Percentiles rank a stretch among this genome's conserved stretches.
These are phyloP conservation scores for Orestias chungarensis DNA, from an alignment of 2,797 vertebrate species.

Conservation along the genomic window DNA sequence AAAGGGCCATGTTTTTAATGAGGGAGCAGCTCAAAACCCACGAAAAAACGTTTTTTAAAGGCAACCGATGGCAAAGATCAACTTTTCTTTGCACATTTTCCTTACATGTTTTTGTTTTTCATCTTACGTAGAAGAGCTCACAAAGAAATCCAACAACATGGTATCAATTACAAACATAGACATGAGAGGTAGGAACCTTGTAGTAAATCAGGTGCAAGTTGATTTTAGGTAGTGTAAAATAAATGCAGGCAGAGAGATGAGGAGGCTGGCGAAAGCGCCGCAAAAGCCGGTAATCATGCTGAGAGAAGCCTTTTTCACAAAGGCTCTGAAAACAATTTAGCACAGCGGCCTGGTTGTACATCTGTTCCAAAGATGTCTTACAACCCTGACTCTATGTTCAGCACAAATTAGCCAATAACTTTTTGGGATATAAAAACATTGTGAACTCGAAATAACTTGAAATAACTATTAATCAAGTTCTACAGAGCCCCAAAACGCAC, in stretches of 20 bases:
- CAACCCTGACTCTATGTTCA: not conserved
- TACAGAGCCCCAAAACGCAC: not conserved
- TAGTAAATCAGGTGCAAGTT: not conserved
- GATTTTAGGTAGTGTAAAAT: not conserved
- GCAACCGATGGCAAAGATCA: not conserved
- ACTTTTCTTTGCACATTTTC: not conserved
- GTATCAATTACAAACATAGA: not conserved
- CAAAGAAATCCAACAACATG: not conserved
- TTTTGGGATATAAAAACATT: not conserved
- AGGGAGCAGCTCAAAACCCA: not conserved
- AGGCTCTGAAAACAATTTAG: slow-evolving; percentile 37
- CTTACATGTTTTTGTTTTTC: too few relatives aligned
- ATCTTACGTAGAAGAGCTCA: not conserved
- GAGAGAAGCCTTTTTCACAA: slow-evolving; percentile 21
- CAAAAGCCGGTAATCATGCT: slow-evolving; percentile 26
- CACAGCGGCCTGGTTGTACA: slow-evolving; percentile 26
- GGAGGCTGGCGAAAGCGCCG: slow-evolving; percentile 1
- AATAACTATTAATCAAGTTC: not conserved
- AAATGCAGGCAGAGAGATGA: slow-evolving; percentile 1
- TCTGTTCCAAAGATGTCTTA: slow-evolving; percentile 19
- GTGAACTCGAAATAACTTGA: not conserved
- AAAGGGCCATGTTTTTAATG: not conserved
- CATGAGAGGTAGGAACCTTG: not conserved
- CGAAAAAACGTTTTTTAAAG: not conserved
- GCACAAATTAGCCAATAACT: slow-evolving; percentile 10